phyloP scores from a whole-genome alignment of 2,888 invertebrate genomes.

The Acleris cristana region DNA sequence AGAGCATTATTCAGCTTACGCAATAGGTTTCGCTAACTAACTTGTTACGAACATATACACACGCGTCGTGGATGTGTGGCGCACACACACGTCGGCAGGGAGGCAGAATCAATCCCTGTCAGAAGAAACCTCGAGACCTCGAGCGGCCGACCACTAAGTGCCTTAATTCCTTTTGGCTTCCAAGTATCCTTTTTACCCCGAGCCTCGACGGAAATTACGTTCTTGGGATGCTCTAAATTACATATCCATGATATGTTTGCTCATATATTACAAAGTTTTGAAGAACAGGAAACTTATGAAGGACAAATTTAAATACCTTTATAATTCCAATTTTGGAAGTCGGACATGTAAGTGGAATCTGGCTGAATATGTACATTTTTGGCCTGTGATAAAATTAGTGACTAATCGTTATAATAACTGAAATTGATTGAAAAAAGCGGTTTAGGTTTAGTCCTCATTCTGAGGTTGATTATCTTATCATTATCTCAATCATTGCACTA shows the following conservation, averaged over 20 bases:
- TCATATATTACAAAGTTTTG: constrained; percentile 5
- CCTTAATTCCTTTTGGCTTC: constrained; percentile 62
- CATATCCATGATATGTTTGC: constrained; percentile 29
- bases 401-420: too few species aligned
- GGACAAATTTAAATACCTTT: background rate
- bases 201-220: constrained; percentile 55
- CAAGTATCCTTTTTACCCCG: constrained; percentile 54
- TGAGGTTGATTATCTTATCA: too few species aligned
- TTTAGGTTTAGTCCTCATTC: too few species aligned
- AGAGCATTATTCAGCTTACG: constrained; percentile 12
- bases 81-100: constrained; percentile 22
- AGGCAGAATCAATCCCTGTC: constrained; percentile 70
- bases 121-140: constrained; percentile 41
- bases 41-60: constrained; percentile 13
- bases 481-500: too few species aligned
- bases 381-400: too few species aligned
- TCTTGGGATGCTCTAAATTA: constrained; percentile 40
- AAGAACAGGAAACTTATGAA: background rate
- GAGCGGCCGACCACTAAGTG: constrained; percentile 61
- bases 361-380: too few species aligned
- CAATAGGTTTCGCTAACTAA: constrained; percentile 8
- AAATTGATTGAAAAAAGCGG: too few species aligned
- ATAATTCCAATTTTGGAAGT: too few species aligned
- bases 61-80: constrained; percentile 3
- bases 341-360: too few species aligned